These are phyloP conservation scores for Artemia sinica DNA, from an alignment of 2,888 invertebrate genomes.

Conservation along the genomic window DNA sequence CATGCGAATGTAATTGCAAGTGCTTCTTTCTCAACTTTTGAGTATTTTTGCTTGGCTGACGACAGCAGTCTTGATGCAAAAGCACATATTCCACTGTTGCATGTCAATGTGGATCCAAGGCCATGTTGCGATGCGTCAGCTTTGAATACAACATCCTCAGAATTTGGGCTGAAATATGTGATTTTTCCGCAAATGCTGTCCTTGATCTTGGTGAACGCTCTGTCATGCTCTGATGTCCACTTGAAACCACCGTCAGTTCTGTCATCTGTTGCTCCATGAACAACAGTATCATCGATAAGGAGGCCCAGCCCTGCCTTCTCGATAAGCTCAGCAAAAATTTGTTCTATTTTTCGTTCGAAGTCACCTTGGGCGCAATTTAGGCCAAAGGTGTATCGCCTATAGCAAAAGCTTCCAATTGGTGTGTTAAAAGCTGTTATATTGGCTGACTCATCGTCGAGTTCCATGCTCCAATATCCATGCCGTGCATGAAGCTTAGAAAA, in stretches of 20 bases:
- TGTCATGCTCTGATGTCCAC: constrained; percentile 18
- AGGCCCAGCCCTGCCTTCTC: not conserved
- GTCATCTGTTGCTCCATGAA: not conserved
- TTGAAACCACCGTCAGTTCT: constrained; percentile 8
- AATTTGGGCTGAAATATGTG: constrained; percentile 17
- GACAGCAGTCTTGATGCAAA: constrained; percentile 11
- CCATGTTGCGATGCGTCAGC: constrained; percentile 19
- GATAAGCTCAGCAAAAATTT: not conserved
- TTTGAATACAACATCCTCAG: constrained; percentile 17
- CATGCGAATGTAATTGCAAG: constrained; percentile 27
- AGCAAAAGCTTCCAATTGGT: constrained; percentile 25
- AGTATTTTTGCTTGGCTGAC: constrained; percentile 24
- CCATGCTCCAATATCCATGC: constrained; percentile 24
- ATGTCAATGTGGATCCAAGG: constrained; percentile 20
- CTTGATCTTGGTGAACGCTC: constrained; percentile 19
- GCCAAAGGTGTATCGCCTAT: constrained; percentile 14
- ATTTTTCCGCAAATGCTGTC: constrained; percentile 10
- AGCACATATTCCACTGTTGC: constrained; percentile 15
- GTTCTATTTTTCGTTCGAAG: constrained; percentile 10
- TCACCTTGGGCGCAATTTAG: constrained; percentile 14
- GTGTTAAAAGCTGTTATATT: constrained; percentile 25
- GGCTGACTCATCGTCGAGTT: constrained; percentile 24
- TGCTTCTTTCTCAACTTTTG: constrained; percentile 25
- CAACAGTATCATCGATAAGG: constrained; percentile 15
- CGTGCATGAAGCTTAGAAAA: constrained; percentile 21